These are phyloP conservation scores for Pangasius sanitwongsei DNA, from an alignment of 2,797 vertebrate species.

Conservation along the genomic window DNA sequence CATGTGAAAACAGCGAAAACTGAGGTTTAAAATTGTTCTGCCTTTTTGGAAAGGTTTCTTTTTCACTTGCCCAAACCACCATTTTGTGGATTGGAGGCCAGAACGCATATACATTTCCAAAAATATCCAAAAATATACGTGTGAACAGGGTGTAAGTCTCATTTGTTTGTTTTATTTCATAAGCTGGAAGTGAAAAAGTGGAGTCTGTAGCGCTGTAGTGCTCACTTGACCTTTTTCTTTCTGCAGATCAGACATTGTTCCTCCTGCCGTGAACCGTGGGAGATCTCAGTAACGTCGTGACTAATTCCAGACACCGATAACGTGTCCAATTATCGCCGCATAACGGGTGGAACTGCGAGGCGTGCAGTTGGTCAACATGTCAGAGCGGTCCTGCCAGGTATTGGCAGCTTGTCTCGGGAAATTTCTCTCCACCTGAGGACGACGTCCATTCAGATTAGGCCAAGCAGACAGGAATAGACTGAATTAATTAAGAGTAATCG, in stretches of 20 bases:
- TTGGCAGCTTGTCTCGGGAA: slow-evolving; percentile 24
- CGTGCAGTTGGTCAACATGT: slow-evolving; percentile 31
- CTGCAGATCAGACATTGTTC: background rate
- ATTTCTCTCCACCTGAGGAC: slow-evolving; percentile 25
- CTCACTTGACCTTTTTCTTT: background rate
- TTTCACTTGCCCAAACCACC: background rate
- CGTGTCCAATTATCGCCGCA: slow-evolving; percentile 11
- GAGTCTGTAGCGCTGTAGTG: background rate
- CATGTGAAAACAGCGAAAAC: no score
- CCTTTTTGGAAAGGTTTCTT: no score
- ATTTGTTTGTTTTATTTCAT: background rate
- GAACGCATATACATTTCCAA: background rate
- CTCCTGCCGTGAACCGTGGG: background rate
- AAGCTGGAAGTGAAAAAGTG: background rate
- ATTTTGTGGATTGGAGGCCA: background rate
- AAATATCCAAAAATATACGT: background rate
- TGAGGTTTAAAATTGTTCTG: no score
- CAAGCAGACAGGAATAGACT: background rate
- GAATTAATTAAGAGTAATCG: slow-evolving; percentile 26
- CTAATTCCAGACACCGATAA: slow-evolving; percentile 15
- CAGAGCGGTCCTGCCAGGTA: background rate
- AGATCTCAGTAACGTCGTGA: background rate
- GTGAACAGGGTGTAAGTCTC: background rate
- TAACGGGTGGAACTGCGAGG: background rate
- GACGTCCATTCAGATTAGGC: slow-evolving; percentile 29